Conservation (phyloP, 2,888 invertebrate species). For the Parasteatoda lunata region DNA sequence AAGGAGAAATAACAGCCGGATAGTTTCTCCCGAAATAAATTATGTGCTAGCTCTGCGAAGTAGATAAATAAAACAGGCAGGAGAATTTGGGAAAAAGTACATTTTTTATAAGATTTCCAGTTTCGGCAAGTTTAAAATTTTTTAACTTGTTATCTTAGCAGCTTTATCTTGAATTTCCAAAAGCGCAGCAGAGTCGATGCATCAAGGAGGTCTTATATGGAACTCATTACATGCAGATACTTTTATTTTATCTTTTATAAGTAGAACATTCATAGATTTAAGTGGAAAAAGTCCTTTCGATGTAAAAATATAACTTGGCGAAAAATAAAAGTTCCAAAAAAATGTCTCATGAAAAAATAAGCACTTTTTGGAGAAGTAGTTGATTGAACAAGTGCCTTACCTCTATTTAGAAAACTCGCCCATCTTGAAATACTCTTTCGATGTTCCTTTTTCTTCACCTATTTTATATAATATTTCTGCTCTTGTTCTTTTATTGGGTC, state of each 20-base stretch:
- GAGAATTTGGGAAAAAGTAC: not conserved
- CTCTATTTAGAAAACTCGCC: no score
- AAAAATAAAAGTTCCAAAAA: conserved; percentile 6
- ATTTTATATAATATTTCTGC: no score
- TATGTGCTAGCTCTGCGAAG: not conserved
- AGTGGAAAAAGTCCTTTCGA: not conserved
- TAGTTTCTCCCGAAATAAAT: not conserved
- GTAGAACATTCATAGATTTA: not conserved
- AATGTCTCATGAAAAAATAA: not conserved
- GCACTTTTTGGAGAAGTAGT: not conserved
- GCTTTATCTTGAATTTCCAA: not conserved
- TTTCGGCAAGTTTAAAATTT: not conserved
- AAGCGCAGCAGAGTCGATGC: not conserved
- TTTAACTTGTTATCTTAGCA: not conserved
- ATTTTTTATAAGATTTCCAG: not conserved
- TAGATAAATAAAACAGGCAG: not conserved
- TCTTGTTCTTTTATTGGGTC: no score
- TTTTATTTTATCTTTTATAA: conserved; percentile 6
- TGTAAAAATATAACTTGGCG: not conserved
- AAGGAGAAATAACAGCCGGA: no score
- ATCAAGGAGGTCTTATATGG: not conserved
- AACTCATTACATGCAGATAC: conserved; percentile 18
- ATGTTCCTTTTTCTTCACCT: no score
- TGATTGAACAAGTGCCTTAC: not conserved
- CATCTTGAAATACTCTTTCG: no score